Base-by-base conservation (phyloP, 2,797 vertebrate genomes). In the Gastrophryne carolinensis region DNA sequence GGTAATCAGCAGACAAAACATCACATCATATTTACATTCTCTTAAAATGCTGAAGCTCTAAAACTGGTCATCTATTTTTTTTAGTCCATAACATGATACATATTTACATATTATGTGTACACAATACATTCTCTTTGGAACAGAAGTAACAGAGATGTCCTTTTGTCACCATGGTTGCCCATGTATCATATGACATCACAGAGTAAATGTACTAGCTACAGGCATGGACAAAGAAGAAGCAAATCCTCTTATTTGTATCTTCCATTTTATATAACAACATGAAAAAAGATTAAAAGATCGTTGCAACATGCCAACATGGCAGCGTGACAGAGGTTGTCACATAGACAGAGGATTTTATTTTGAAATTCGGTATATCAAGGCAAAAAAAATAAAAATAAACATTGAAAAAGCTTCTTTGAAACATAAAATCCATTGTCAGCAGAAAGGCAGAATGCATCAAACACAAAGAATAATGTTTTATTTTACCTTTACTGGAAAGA, bases 261-360 rank as follows among this genome's bases (percentile, higher is more conserved):
- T 49, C 35, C 32, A 54, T 53, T 67, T 35, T 32, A 52, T 67
- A 67, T 32, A 27, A 63, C 37, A 13, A 52, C 52, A 67, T 67
- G 27, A 37, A 67, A 66, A 53, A 26, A 67, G 47, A 54, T 53
- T 2, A 53, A 67, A 67, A 27, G 64, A 34, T 54, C 35, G 54
- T 53, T 32, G 24, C 47, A 34, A 37, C 64, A 67, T 67, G 64
- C 4, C 49, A 53, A 49, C 32, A 37, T 53, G 47, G 37, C 29
- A 67, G 23, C 19, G 5, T 54, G 64, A 39, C 49, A 67, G 30
- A 15, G 4, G 12, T 24, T 54, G 64, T 67, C 49, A 54, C 23
- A 67, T 32, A 37, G 15, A n/a, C 9, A 23, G 24, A 54, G 30
- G 30, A 53, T 37, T 37, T 67, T 54, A 53, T 67, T 67, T 67